Evolutionary conservation across 2,888 invertebrate species (phyloP).

Genomic region (Ophioninae sp.): DNA sequence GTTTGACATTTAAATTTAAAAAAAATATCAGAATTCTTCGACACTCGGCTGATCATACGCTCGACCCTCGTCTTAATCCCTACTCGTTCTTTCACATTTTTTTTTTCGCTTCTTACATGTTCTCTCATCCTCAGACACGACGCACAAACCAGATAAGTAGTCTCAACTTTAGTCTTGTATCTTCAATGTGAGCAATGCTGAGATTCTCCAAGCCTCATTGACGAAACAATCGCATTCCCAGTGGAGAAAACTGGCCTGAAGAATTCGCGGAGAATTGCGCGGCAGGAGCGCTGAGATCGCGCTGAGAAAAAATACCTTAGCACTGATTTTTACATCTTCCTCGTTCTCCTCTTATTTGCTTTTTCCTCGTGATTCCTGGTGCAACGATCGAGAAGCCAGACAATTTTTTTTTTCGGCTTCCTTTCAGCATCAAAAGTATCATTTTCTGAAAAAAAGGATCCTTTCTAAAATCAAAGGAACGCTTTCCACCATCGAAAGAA

Average conservation of each 20-base stretch:
- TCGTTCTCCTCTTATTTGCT: constrained; percentile 14
- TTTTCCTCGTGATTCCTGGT: constrained; percentile 59
- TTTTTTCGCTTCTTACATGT: not conserved
- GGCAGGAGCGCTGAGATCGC: constrained; percentile 70
- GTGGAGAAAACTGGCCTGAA: constrained; percentile 35
- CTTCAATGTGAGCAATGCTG: constrained; percentile 71
- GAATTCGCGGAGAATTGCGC: constrained; percentile 60
- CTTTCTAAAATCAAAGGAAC: no score
- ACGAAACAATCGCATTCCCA: constrained; percentile 31
- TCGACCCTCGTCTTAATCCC: no score
- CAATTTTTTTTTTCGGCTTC: no score
- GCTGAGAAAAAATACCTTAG: constrained; percentile 73
- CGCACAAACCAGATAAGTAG: constrained; percentile 56
- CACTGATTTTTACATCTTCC: constrained; percentile 65
- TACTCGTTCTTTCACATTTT: not conserved
- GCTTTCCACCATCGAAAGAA: no score
- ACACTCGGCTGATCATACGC: no score
- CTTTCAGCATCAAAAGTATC: no score
- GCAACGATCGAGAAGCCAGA: constrained; percentile 63
- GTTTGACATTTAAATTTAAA: no score
- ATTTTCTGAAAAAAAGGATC: no score
- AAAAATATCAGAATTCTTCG: no score
- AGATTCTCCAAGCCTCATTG: constrained; percentile 63
- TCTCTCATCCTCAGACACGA: constrained; percentile 17
- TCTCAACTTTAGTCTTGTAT: constrained; percentile 56